phyloP scores from a whole-genome alignment of 2,888 invertebrate genomes.

The Pogonocherus hispidulus region DNA sequence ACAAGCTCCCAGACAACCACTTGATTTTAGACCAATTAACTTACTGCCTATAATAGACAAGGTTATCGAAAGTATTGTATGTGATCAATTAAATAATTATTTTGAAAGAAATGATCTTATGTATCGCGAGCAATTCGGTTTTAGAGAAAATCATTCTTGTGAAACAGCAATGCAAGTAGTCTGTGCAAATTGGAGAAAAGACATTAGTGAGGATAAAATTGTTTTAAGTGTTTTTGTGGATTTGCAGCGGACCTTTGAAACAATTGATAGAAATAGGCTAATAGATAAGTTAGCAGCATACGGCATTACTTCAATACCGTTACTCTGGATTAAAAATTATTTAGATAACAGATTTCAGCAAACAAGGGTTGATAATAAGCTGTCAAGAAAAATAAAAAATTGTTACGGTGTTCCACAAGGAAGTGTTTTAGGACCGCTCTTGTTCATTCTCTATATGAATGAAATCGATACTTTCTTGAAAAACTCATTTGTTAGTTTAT shows the following conservation, averaged over 20 bases:
- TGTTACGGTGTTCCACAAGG: background rate
- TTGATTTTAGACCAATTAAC: background rate
- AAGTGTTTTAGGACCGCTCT: background rate
- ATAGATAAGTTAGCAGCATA: background rate
- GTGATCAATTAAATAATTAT: background rate
- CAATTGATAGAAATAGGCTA: background rate
- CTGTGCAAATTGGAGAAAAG: slow-evolving; percentile 30
- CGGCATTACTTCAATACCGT: background rate
- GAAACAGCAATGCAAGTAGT: slow-evolving; percentile 36
- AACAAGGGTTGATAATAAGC: background rate
- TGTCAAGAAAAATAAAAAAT: background rate
- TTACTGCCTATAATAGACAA: background rate
- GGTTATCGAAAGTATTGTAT: background rate
- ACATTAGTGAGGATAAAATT: slow-evolving; percentile 23
- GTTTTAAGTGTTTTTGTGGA: slow-evolving; percentile 39
- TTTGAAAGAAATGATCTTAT: background rate
- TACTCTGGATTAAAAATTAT: background rate
- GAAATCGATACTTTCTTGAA: background rate
- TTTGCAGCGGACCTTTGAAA: slow-evolving; percentile 22
- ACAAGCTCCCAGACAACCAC: background rate
- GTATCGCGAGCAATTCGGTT: background rate
- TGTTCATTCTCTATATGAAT: background rate
- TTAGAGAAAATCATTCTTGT: slow-evolving; percentile 29
- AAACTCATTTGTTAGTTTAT: background rate
- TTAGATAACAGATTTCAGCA: background rate